A percentile compares a stretch with the other conserved stretches of the same genome.
Evolutionary conservation across 1,140 invertebrate genomes (phyloP).

Genomic region (Zaprionus capensis): DNA sequence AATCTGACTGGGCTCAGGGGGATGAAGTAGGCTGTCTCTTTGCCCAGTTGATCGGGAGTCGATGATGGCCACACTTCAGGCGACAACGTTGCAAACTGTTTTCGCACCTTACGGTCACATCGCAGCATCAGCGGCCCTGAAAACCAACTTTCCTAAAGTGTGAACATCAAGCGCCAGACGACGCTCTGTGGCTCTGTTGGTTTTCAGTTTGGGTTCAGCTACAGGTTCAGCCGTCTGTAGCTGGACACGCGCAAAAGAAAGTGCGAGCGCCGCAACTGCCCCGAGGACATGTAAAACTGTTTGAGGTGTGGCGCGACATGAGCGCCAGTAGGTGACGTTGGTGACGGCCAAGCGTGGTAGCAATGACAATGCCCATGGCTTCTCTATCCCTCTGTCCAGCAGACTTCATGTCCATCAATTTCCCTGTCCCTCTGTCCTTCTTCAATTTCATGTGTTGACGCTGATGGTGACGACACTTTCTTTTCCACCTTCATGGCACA

Average conservation of each 20-base stretch:
- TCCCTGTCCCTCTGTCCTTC: not conserved
- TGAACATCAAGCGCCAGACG: conserved; percentile 63
- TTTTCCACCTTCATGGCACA: conserved; percentile 54
- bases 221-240: conserved; percentile 8
- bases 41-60: not conserved
- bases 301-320: conserved; percentile 59
- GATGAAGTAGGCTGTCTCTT: not conserved
- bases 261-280: conserved; percentile 61
- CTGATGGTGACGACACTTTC: conserved; percentile 72
- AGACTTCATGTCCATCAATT: not conserved
- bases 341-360: conserved; percentile 36
- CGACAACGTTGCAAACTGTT: conserved; percentile 70
- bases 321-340: conserved; percentile 40
- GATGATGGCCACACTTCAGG: conserved; percentile 78
- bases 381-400: not conserved
- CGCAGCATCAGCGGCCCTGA: conserved; percentile 33
- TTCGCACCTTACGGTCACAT: conserved; percentile 69
- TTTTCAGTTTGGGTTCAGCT: not conserved
- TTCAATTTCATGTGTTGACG: conserved; percentile 51
- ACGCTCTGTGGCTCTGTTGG: not conserved
- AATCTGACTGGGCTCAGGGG: conserved; percentile 19
- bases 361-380: conserved; percentile 58
- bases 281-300: conserved; percentile 68
- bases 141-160: conserved; percentile 82
- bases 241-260: conserved; percentile 80